These are phyloP conservation scores for Drosophila monieri DNA, from an alignment of 2,888 invertebrate genomes.

Conservation along the genomic window DNA sequence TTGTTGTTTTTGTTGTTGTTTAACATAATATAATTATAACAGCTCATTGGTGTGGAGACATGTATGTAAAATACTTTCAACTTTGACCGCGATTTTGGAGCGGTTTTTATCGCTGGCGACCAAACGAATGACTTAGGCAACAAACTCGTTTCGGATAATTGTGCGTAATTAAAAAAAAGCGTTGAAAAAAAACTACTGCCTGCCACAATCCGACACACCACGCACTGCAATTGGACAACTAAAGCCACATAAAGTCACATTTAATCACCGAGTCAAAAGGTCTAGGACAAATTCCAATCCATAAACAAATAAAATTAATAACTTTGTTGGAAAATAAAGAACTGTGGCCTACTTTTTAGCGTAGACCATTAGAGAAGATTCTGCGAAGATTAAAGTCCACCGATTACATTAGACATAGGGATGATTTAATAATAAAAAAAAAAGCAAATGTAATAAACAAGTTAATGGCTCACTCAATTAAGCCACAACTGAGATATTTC, in stretches of 20 bases:
- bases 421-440: neutral
- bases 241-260: neutral
- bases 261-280: constrained; percentile 16
- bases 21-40: constrained; percentile 16
- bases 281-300: constrained; percentile 36
- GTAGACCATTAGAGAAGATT: neutral
- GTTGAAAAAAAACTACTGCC: constrained; percentile 19
- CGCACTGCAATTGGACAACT: constrained; percentile 40
- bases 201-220: constrained; percentile 7
- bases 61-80: constrained; percentile 69
- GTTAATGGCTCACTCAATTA: constrained; percentile 8
- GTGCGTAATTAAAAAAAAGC: constrained; percentile 40
- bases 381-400: neutral
- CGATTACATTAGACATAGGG: constrained; percentile 1
- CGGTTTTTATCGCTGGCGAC: constrained; percentile 15
- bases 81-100: constrained; percentile 63
- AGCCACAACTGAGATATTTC: constrained; percentile 30
- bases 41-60: constrained; percentile 14
- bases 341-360: constrained; percentile 13
- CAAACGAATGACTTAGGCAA: constrained; percentile 71
- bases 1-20: constrained; percentile 17
- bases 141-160: constrained; percentile 59
- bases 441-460: constrained; percentile 13
- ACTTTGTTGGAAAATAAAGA: neutral
- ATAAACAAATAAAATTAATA: neutral